Percentiles rank a stretch among this genome's conserved stretches.
These are phyloP conservation scores for Paradoxurus hermaphroditus DNA, from an alignment of 2,113 vertebrate genomes.

Conservation along the genomic window DNA sequence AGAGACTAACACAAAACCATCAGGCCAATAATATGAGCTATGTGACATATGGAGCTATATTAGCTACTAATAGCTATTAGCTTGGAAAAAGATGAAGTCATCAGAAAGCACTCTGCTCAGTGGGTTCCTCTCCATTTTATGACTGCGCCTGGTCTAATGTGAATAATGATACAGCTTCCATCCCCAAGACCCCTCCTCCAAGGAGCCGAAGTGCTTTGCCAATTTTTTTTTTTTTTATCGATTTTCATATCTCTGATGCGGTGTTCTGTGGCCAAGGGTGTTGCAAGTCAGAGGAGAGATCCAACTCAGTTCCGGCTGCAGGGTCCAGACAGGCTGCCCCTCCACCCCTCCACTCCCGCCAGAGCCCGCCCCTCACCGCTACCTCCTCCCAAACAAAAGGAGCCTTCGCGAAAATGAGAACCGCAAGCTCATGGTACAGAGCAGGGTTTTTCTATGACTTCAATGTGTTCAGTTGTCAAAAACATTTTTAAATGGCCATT, in stretches of 20 bases:
- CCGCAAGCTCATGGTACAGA: neutral
- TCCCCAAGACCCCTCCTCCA: neutral
- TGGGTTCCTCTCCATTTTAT: neutral
- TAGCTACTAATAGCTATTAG: neutral
- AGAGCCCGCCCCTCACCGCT: neutral
- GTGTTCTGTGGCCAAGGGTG: neutral
- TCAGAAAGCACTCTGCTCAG: neutral
- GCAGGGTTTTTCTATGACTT: neutral
- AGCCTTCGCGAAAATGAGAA: neutral
- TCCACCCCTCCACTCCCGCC: rapidly evolving
- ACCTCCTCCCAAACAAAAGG: neutral
- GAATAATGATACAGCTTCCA: neutral
- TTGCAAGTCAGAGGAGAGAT: neutral
- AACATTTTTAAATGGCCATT: neutral
- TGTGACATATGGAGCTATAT: neutral
- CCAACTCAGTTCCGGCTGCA: neutral
- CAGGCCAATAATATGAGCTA: neutral
- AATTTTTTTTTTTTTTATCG: neutral
- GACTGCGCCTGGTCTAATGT: rapidly evolving
- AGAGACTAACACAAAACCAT: neutral
- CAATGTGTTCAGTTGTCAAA: neutral
- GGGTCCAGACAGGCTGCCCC: neutral
- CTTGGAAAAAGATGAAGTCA: neutral
- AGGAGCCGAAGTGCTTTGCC: neutral
- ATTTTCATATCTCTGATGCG: neutral